Evolutionary conservation across 2,797 vertebrate genomes (phyloP).

Genomic region (Sebastolobus altivelis): DNA sequence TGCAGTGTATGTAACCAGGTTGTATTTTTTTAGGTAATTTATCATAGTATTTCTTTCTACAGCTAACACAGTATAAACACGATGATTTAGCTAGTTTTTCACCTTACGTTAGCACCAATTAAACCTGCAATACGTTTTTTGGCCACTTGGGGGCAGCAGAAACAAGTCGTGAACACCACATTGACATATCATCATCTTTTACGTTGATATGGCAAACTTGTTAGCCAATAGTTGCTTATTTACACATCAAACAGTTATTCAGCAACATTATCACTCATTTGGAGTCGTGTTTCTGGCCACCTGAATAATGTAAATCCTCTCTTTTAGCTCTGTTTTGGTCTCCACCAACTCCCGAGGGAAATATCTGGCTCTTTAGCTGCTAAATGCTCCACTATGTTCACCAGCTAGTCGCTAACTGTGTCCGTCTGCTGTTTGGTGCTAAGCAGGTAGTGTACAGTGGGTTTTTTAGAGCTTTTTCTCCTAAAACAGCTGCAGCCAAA

Average conservation of each 20-base stretch:
- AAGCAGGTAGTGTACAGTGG: too few relatives aligned
- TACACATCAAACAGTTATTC: background rate
- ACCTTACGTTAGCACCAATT: background rate
- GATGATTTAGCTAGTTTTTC: background rate
- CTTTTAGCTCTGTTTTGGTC: slow-evolving; percentile 10
- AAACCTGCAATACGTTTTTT: background rate
- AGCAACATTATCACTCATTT: background rate
- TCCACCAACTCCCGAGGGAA: background rate
- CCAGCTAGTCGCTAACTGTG: background rate
- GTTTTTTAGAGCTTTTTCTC: background rate
- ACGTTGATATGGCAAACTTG: background rate
- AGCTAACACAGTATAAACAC: background rate
- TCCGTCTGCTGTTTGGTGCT: too few relatives aligned
- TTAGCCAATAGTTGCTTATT: background rate
- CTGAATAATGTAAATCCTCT: slow-evolving; percentile 9
- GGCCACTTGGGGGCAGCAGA: background rate
- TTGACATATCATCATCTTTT: background rate
- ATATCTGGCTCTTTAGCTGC: background rate
- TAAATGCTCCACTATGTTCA: background rate
- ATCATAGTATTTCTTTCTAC: too few relatives aligned
- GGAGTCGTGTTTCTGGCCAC: background rate
- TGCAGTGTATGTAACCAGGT: too few relatives aligned
- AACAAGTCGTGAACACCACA: too few relatives aligned
- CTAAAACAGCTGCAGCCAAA: background rate
- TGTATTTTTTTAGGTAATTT: too few relatives aligned